These are phyloP conservation scores for Hemicentrotus pulcherrimus DNA, from an alignment of 35 echinoderm and acorn worm genomes.

Conservation along the genomic window DNA sequence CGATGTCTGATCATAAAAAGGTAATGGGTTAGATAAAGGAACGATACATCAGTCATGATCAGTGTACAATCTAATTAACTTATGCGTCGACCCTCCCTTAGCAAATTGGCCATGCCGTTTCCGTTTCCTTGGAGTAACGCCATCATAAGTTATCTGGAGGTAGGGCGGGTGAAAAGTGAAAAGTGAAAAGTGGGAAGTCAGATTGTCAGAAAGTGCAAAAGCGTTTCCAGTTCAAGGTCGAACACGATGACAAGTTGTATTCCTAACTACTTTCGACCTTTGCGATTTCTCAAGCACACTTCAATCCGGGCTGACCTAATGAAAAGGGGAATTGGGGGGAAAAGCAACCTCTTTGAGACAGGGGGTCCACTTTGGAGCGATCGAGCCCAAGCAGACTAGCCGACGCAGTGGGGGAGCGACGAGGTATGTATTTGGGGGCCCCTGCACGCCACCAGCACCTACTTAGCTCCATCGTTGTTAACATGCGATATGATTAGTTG, in stretches of 20 bases:
- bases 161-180: not conserved
- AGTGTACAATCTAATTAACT: no score
- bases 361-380: not conserved
- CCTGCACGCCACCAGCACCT: not conserved
- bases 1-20: not conserved
- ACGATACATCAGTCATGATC: not conserved
- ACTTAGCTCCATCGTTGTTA: not conserved
- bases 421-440: not conserved
- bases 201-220: not conserved
- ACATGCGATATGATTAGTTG: conserved; percentile 13
- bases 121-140: not conserved
- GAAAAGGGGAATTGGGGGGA: not conserved
- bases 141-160: not conserved
- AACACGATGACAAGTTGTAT: not conserved
- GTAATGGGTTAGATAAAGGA: not conserved
- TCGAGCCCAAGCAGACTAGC: not conserved
- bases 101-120: no score
- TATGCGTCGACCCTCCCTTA: no score
- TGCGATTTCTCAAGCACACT: not conserved
- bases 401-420: not conserved
- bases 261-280: not conserved
- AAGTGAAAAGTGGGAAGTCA: not conserved
- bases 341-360: not conserved
- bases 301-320: not conserved
- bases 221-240: not conserved